A percentile compares a stretch with the other conserved stretches of the same genome.
Conservation (phyloP, 1,140 invertebrate species). For the Hypothenemus hampei region DNA sequence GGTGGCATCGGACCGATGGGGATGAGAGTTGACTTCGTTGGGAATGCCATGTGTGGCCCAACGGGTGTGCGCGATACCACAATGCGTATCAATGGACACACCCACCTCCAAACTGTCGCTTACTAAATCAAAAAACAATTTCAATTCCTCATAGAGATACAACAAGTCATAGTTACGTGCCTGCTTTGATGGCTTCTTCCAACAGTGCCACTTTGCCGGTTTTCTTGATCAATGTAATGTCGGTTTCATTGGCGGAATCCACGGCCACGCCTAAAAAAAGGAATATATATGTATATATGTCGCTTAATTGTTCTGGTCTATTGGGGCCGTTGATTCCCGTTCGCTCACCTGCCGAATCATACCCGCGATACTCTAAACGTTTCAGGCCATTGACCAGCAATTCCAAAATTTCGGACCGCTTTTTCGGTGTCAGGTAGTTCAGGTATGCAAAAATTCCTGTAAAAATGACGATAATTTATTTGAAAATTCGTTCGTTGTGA, state of each 20-base stretch:
- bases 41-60: slow-evolving; percentile 99
- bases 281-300: too few relatives aligned
- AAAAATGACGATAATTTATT: too few relatives aligned
- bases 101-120: slow-evolving; percentile 62
- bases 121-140: slow-evolving; percentile 7
- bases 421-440: slow-evolving; percentile 96
- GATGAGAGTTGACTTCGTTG: slow-evolving; percentile 89
- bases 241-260: slow-evolving; percentile 68
- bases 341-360: slow-evolving; percentile 87
- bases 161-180: slow-evolving; percentile 47
- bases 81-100: slow-evolving; percentile 68
- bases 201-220: slow-evolving; percentile 91
- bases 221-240: slow-evolving; percentile 84
- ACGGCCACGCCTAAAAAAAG: slow-evolving; percentile 74
- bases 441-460: slow-evolving; percentile 98
- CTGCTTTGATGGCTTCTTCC: slow-evolving; percentile 79
- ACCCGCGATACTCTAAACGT: slow-evolving; percentile 96
- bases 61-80: slow-evolving; percentile 97
- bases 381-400: slow-evolving; percentile 93
- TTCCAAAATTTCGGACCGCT: slow-evolving; percentile 87
- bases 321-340: neutral
- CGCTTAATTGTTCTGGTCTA: too few relatives aligned
- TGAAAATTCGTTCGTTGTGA: too few relatives aligned
- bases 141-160: neutral
- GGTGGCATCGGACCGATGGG: too few relatives aligned